Percentiles rank a stretch among this genome's conserved stretches.
Conservation (phyloP, 2,888 invertebrate genomes). For the Noctua fimbriata region DNA sequence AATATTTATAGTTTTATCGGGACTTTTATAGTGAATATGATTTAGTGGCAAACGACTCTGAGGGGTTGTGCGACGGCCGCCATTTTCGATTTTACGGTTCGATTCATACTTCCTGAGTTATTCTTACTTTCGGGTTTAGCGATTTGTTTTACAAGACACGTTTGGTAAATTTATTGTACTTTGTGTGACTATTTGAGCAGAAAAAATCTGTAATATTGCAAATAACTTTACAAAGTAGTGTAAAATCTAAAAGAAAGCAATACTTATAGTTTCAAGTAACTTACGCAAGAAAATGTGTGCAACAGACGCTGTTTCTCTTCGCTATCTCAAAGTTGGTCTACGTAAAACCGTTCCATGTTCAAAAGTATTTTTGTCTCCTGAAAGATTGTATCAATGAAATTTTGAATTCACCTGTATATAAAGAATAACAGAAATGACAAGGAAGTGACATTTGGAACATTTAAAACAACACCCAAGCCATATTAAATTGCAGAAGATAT, state of each 20-base stretch:
- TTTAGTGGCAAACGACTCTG: conserved; percentile 84
- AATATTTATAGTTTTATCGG: conserved; percentile 87
- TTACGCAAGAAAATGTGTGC: not conserved
- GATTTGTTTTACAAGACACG: conserved; percentile 50
- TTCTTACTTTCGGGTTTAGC: conserved; percentile 68
- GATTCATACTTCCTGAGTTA: conserved; percentile 75
- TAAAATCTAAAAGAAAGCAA: not conserved
- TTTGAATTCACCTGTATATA: not conserved
- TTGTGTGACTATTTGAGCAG: not conserved
- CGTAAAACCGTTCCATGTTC: not conserved
- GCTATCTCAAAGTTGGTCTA: not conserved
- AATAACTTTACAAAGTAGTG: not conserved
- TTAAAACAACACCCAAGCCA: not conserved
- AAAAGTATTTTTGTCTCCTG: not conserved
- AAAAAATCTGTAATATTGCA: not conserved
- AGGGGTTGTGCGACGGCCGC: conserved; percentile 79
- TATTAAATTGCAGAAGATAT: not conserved
- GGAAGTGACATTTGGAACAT: not conserved
- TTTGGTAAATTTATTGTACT: conserved; percentile 23
- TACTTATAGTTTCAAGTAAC: not conserved
- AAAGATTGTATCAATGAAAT: not conserved
- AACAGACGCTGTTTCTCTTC: not conserved
- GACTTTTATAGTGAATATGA: conserved; percentile 87
- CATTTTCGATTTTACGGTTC: conserved; percentile 88
- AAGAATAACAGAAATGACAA: not conserved